Base-by-base conservation (phyloP, 1,140 invertebrate species). In the Anoplolepis gracilipes region DNA sequence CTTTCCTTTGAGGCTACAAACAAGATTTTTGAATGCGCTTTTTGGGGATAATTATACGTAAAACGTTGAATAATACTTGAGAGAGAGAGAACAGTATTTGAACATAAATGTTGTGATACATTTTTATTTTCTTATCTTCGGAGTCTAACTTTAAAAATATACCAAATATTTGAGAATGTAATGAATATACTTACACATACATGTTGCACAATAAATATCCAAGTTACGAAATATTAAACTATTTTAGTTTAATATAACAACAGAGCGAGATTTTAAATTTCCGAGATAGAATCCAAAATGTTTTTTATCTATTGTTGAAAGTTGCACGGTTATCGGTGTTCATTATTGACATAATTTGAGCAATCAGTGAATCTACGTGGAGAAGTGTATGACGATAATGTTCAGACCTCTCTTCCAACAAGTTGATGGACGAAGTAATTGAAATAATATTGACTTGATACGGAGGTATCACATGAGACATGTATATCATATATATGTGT, bases 301-400 rank as follows among this genome's bases (percentile, higher is more conserved):
- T 36, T 75, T n/a, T n/a, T 55, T 55, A 55, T 75, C 30, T 25
- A 19, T 75, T 30, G 3, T 75, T 75, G 57, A 53, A 75, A 75
- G 70, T 57, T 36, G 57, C 36, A 4, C n/a, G n/a, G 36, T 75
- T 75, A 75, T 57, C n/a, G 11, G 19, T 39, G 30, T 36, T 13
- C 30, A 30, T 36, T 25, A 55, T 75, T 49, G 30, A 33, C 70
- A n/a, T 53, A 75, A 75, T 75, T 75, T 75, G 10, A 75, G 70
- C 70, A 75, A 57, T 57, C 30, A n/a, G 70, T 75, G 70, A 75
- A 75, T 57, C 49, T 75, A 73, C 49, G 30, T 13, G 49, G 70
- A 75, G 57, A 75, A 36, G 53, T 75, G 49, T 53, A 53, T 57
- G 49, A 75, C 49, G 70, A 75, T 7, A 75, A 22, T 75, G n/a